A percentile compares a stretch with the other conserved stretches of the same genome.
phyloP scores from a whole-genome alignment of 2,797 vertebrate species.

The Propithecus deckenii region DNA sequence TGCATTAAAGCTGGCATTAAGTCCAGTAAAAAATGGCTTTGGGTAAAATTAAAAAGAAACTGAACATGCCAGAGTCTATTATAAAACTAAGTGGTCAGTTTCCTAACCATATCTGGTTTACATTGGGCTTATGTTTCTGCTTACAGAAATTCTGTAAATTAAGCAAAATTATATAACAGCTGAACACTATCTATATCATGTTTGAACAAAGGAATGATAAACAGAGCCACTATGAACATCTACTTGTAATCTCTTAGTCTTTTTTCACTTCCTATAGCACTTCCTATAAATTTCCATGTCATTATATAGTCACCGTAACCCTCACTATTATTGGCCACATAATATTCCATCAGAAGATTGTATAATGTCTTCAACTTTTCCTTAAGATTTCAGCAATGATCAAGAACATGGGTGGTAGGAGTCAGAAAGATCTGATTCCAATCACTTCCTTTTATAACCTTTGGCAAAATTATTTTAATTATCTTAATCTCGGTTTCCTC shows the following conservation, averaged over 20 bases:
- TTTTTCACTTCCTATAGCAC: not conserved
- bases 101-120: conserved; percentile 35
- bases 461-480: conserved; percentile 37
- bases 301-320: not conserved
- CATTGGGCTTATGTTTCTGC: conserved; percentile 24
- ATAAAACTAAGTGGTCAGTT: conserved; percentile 59
- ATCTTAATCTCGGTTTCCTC: conserved; percentile 2
- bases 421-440: conserved; percentile 18
- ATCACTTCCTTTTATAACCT: conserved; percentile 6
- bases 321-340: not conserved
- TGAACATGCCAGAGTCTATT: conserved; percentile 52
- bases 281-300: not conserved
- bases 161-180: not conserved
- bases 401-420: not conserved
- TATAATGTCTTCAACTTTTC: conserved; percentile 19
- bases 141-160: conserved; percentile 62
- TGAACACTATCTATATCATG: not conserved
- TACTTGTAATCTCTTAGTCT: not conserved
- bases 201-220: not conserved
- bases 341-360: not conserved
- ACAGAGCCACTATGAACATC: not conserved
- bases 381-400: not conserved
- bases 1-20: conserved; percentile 77
- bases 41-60: conserved; percentile 81
- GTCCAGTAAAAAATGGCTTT: conserved; percentile 79